These are phyloP conservation scores for Dryadula phaetusa DNA, from an alignment of 2,888 invertebrate genomes.

Conservation along the genomic window DNA sequence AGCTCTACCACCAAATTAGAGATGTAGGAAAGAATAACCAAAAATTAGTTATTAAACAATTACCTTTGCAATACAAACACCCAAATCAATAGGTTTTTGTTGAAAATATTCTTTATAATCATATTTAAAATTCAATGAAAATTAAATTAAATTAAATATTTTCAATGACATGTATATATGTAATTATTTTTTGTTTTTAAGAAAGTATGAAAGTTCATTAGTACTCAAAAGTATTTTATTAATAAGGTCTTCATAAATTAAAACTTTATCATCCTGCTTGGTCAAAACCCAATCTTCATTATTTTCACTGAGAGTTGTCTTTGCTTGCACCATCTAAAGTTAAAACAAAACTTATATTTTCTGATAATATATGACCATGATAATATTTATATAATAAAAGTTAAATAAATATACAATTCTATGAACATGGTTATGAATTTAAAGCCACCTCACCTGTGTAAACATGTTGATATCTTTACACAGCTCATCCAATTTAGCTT, in stretches of 20 bases:
- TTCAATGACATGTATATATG: background rate
- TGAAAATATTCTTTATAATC: no score
- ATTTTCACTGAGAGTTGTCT: slow-evolving; percentile 59
- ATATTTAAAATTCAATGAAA: background rate
- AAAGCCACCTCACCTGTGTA: slow-evolving; percentile 62
- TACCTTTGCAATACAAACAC: no score
- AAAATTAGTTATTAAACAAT: no score
- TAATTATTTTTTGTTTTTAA: slow-evolving; percentile 61
- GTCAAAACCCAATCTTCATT: slow-evolving; percentile 57
- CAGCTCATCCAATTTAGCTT: slow-evolving; percentile 63
- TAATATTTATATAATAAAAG: no score
- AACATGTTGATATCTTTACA: slow-evolving; percentile 71
- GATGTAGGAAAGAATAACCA: no score
- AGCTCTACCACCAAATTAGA: no score
- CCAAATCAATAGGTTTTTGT: no score
- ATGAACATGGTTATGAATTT: no score
- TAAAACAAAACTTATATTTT: slow-evolving; percentile 25
- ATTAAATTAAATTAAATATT: background rate
- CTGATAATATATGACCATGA: background rate
- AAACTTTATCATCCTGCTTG: slow-evolving; percentile 51
- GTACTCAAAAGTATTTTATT: slow-evolving; percentile 68
- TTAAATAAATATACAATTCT: background rate
- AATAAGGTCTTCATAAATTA: slow-evolving; percentile 65
- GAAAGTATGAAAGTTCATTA: slow-evolving; percentile 71
- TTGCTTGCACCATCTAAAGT: slow-evolving; percentile 69